phyloP scores from a whole-genome alignment of 2,888 invertebrate species.

The Lamellibrachia columna region DNA sequence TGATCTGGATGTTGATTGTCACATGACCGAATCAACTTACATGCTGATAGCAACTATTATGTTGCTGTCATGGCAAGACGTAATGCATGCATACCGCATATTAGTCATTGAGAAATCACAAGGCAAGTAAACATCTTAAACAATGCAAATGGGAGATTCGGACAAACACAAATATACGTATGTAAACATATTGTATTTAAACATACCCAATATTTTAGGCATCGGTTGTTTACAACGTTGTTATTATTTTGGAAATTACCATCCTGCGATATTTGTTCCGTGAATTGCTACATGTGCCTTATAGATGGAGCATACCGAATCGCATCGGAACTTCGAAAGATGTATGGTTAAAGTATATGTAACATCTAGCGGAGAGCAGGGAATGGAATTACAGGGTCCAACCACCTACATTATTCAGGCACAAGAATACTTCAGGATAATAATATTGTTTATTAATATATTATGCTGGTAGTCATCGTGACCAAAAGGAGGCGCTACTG shows the following conservation, averaged over 20 bases:
- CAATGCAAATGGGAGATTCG: not conserved
- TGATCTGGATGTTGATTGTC: too few relatives aligned
- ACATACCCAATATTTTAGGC: not conserved
- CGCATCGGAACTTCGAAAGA: not conserved
- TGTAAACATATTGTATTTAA: not conserved
- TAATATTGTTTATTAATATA: not conserved
- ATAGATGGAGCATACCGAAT: not conserved
- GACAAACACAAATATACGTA: not conserved
- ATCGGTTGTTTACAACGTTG: not conserved
- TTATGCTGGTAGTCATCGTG: not conserved
- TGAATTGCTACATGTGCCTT: not conserved
- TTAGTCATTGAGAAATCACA: not conserved
- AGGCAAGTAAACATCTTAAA: not conserved
- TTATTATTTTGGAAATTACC: not conserved
- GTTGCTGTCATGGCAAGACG: not conserved
- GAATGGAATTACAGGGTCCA: not conserved
- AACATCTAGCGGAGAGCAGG: not conserved
- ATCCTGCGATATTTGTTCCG: not conserved
- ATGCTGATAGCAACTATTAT: not conserved
- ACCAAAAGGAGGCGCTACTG: not conserved
- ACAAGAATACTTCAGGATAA: not conserved
- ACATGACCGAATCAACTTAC: not conserved
- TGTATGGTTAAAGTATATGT: too few relatives aligned
- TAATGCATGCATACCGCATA: not conserved
- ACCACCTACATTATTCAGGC: not conserved